Percentiles rank a stretch among this genome's conserved stretches.
Conservation (phyloP, 2,797 vertebrate species). For the Rallus crepitans region DNA sequence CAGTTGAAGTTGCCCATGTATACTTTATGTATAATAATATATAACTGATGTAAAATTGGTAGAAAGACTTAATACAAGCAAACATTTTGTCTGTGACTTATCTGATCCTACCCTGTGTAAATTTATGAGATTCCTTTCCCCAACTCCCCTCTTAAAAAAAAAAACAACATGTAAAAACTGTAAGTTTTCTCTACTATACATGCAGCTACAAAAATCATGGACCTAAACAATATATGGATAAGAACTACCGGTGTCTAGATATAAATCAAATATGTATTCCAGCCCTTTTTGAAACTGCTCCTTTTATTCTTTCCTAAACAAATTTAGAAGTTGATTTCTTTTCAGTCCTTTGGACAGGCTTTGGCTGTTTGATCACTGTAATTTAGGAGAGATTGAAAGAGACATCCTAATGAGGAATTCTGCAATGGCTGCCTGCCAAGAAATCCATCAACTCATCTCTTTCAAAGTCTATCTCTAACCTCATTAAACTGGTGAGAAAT, state of each 20-base stretch:
- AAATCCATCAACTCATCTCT: constrained; percentile 53
- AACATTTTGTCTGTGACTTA: neutral
- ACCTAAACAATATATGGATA: neutral
- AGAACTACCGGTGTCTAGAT: neutral
- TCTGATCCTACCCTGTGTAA: neutral
- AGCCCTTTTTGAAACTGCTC: neutral
- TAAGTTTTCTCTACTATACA: neutral
- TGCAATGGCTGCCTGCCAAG: constrained; percentile 30
- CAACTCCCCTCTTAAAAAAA: neutral
- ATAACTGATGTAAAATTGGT: neutral
- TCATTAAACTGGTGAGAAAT: constrained; percentile 61
- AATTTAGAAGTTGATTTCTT: neutral
- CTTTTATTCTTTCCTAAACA: neutral
- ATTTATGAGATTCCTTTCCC: neutral
- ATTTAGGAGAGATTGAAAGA: constrained; percentile 18
- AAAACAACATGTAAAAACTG: neutral
- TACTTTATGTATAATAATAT: neutral
- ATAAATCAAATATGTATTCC: neutral
- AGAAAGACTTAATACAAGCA: neutral
- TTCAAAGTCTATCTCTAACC: constrained; percentile 29
- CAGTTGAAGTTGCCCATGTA: neutral
- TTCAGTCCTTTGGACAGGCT: neutral
- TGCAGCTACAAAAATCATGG: neutral
- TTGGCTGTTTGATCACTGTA: neutral
- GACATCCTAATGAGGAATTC: constrained; percentile 43